A percentile compares a stretch with the other conserved stretches of the same genome.
These are phyloP conservation scores for Saxidomus purpurata DNA, from an alignment of 1,140 invertebrate species.

Conservation along the genomic window DNA sequence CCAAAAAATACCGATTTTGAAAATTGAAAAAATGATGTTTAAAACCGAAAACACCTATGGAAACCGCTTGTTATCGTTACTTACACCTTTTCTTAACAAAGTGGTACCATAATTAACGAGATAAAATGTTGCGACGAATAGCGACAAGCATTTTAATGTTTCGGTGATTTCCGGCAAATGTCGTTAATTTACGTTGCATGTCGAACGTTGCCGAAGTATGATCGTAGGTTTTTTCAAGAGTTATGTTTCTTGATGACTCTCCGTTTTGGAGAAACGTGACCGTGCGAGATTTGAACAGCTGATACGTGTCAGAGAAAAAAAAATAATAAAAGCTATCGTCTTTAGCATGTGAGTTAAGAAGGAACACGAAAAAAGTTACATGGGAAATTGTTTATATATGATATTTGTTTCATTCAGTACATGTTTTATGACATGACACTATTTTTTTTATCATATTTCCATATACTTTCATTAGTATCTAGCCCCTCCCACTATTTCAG, in stretches of 20 bases:
- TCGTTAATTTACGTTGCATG: constrained; percentile 35
- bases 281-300: constrained; percentile 15
- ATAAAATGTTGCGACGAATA: constrained; percentile 40
- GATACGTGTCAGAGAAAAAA: background rate
- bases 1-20: constrained; percentile 32
- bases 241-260: constrained; percentile 41
- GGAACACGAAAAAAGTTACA: constrained; percentile 20
- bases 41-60: constrained; percentile 27
- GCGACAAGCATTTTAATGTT: constrained; percentile 35
- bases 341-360: constrained; percentile 33
- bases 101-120: no score
- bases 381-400: constrained; percentile 38
- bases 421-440: constrained; percentile 29
- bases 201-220: constrained; percentile 25
- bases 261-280: constrained; percentile 33
- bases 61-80: constrained; percentile 23
- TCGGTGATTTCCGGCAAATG: constrained; percentile 9
- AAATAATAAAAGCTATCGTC: background rate
- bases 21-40: constrained; percentile 18
- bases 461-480: constrained; percentile 27
- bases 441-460: constrained; percentile 18
- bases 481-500: constrained; percentile 31
- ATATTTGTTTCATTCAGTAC: constrained; percentile 31
- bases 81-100: no score
- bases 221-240: constrained; percentile 33